Base-by-base conservation (phyloP, 2,797 vertebrate genomes). In the Choloepus didactylus region DNA sequence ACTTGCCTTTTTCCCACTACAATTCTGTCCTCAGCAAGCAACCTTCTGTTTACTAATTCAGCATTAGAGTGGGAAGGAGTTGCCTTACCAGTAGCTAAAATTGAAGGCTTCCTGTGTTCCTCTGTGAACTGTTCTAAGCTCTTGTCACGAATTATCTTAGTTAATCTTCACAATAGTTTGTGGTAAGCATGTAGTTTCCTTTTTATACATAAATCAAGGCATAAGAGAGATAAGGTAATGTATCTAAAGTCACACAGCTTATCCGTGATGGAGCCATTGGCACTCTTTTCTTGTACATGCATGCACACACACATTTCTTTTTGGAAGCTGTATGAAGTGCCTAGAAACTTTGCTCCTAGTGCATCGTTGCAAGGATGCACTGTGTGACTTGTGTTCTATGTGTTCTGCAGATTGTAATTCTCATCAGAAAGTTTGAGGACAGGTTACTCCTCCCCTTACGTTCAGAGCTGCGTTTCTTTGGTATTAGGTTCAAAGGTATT, bases 401-500 rank as follows among this genome's bases (percentile, higher is more conserved):
- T 60, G 12, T 72, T 29, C 59, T 75, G 6, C 84, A 38, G 41
- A 66, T 89, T 95, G 23, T 95, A 67, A 41, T 79, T 90, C 46
- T 59, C 72, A 64, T n/a, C 8, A 79, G 59, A 72, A 75, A 79
- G 10, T 56, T 70, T 80, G 29, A 60, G 15, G 91, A 38, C 46
- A 81, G 41, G 31, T 70, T 46, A 21, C 51, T 87, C 38, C 49
- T 83, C n/a, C 29, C 7, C 72, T n/a, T 69, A 14, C 29, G 27
- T 92, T 79, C 44, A 67, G 66, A 46, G 64, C n/a, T 79, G 49
- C 38, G 95, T 94, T 89, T 91, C 82, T 89, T 86, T 76, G 62
- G 79, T 27, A 2, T 87, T 70, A 51, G 15, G 90, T 95, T 94
- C 70, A 80, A 49, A 88, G 69, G 51, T n/a, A 59, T 92, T 86